A percentile compares a stretch with the other conserved stretches of the same genome.
Evolutionary conservation across 2,113 vertebrate genomes (phyloP).

Genomic region (Apodemus sylvaticus): DNA sequence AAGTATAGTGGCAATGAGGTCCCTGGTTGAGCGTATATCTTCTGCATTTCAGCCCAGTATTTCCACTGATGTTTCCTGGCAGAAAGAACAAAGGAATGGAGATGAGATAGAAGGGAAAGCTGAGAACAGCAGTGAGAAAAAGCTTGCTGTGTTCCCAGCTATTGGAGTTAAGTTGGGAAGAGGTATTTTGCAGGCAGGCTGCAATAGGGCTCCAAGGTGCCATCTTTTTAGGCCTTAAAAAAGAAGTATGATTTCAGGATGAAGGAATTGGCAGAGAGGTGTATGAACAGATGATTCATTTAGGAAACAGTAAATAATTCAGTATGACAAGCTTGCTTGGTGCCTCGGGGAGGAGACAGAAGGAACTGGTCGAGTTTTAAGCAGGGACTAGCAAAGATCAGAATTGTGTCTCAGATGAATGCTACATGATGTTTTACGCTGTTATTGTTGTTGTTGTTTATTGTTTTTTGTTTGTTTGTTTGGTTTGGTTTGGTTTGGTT

Average conservation of each 20-base stretch:
- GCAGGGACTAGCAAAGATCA: neutral
- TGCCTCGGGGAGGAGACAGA: neutral
- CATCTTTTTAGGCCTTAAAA: neutral
- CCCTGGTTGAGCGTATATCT: neutral
- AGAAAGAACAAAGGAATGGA: neutral
- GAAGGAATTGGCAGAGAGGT: neutral
- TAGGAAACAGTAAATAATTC: constrained; percentile 16
- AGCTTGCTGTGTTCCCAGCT: too few species aligned
- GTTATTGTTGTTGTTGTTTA: too few species aligned
- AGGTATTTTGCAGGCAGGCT: neutral
- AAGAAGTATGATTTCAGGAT: neutral
- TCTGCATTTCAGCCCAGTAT: neutral
- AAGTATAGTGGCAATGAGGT: neutral
- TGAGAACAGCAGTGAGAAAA: neutral
- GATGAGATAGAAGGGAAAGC: neutral
- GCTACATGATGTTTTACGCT: neutral
- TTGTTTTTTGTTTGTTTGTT: too few species aligned
- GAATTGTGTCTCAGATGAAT: neutral
- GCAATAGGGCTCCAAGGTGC: neutral
- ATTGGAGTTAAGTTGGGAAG: neutral
- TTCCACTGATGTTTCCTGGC: neutral
- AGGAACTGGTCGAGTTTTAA: neutral
- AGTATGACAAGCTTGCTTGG: neutral
- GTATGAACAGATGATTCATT: neutral
- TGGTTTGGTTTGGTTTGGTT: too few species aligned